Conservation (phyloP, 2,888 invertebrate species). For the Trisateles emortualis region DNA sequence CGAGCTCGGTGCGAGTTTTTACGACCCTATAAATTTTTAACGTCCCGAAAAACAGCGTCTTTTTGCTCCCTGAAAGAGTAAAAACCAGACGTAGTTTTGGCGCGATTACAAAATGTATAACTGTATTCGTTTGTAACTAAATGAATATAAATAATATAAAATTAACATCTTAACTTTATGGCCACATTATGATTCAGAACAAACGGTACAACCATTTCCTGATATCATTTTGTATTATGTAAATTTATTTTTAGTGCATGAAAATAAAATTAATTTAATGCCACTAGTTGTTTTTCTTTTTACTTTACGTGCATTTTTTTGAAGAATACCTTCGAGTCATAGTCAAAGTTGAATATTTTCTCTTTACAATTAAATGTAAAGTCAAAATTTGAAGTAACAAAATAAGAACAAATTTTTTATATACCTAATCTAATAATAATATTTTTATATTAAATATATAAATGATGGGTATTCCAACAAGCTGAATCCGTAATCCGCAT, state of each 20-base stretch:
- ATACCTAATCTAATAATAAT: too few species aligned
- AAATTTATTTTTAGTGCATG: slow-evolving; percentile 13
- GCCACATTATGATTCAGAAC: slow-evolving; percentile 16
- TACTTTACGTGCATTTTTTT: too few species aligned
- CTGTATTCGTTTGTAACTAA: slow-evolving; percentile 44
- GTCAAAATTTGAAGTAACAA: too few species aligned
- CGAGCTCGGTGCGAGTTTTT: slow-evolving; percentile 74
- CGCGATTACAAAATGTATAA: slow-evolving; percentile 56
- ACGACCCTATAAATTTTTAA: slow-evolving; percentile 82
- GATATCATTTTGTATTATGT: slow-evolving; percentile 27
- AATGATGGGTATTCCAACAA: too few species aligned
- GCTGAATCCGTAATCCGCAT: too few species aligned
- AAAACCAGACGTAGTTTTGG: slow-evolving; percentile 57
- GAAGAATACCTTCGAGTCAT: too few species aligned
- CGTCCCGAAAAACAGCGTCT: slow-evolving; percentile 75
- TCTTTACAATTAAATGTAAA: too few species aligned
- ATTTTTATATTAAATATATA: too few species aligned
- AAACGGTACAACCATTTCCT: slow-evolving; percentile 17
- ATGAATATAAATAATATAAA: slow-evolving; percentile 45
- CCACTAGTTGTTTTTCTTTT: too few species aligned
- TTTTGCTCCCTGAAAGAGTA: slow-evolving; percentile 61
- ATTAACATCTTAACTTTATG: slow-evolving; percentile 39
- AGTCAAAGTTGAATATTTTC: too few species aligned
- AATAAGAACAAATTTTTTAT: too few species aligned
- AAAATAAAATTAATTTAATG: too few species aligned